Conservation (phyloP, 2,113 vertebrate species). For the Mormoops blainvillei region DNA sequence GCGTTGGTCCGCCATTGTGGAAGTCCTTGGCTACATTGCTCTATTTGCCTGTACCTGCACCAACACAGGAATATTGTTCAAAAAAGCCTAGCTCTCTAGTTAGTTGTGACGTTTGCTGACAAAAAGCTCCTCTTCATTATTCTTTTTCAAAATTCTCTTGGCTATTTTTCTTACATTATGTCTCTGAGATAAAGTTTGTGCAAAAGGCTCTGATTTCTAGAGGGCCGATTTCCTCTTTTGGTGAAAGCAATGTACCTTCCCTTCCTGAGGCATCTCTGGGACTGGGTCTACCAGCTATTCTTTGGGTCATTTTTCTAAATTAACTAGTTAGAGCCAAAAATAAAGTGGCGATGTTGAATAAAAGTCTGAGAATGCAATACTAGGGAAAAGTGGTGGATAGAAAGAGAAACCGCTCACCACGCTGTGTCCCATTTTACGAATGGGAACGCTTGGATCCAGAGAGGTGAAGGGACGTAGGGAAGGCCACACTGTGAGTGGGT, state of each 20-base stretch:
- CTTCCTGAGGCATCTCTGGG: background rate
- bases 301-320: background rate
- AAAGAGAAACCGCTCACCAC: background rate
- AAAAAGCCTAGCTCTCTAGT: too few species aligned
- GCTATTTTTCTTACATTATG: background rate
- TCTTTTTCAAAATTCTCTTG: background rate
- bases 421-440: background rate
- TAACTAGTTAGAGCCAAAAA: background rate
- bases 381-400: rapidly evolving
- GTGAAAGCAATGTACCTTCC: background rate
- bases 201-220: background rate
- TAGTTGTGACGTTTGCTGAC: too few species aligned
- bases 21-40: rapidly evolving
- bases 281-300: background rate
- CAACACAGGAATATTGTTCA: background rate
- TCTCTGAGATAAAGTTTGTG: background rate
- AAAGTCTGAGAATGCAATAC: background rate
- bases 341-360: background rate
- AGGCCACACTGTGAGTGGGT: background rate
- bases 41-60: background rate
- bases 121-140: background rate
- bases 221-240: background rate
- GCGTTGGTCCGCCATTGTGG: background rate
- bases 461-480: background rate
- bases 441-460: background rate